These are phyloP conservation scores for Acropora tenuis DNA, from an alignment of 64 coral and sea anemone genomes.

Conservation along the genomic window DNA sequence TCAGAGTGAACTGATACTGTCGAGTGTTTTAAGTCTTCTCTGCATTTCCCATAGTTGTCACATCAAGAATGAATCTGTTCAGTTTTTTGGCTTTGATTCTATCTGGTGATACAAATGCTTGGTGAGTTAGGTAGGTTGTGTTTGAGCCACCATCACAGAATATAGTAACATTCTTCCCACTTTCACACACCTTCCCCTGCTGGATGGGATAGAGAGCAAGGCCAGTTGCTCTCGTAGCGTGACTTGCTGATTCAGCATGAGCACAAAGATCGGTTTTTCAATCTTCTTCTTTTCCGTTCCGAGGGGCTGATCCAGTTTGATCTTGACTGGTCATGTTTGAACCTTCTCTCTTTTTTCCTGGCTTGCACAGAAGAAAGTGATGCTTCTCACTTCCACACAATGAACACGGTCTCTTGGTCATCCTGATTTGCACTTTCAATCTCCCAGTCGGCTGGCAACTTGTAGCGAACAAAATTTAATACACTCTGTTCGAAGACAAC, in stretches of 20 bases:
- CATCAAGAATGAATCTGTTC: slow-evolving; percentile 50
- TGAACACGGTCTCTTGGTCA: slow-evolving; percentile 54
- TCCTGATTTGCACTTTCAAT: too few relatives aligned
- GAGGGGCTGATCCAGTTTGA: neutral
- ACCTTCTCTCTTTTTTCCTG: slow-evolving; percentile 24
- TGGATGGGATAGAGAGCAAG: slow-evolving; percentile 69
- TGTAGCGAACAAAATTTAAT: too few relatives aligned
- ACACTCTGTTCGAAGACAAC: too few relatives aligned
- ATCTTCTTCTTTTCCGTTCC: neutral
- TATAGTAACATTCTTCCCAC: slow-evolving; percentile 54
- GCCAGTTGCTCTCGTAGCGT: slow-evolving; percentile 29
- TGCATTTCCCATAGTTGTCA: slow-evolving; percentile 67
- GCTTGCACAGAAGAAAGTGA: slow-evolving; percentile 60
- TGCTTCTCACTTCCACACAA: slow-evolving; percentile 62
- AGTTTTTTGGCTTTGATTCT: slow-evolving; percentile 59
- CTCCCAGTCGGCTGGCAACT: too few relatives aligned
- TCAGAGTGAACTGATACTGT: slow-evolving; percentile 47
- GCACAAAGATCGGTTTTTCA: slow-evolving; percentile 3
- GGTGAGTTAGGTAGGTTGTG: slow-evolving; percentile 45
- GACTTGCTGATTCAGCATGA: slow-evolving; percentile 41
- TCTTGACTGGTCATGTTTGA: slow-evolving; percentile 1
- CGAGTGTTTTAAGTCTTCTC: slow-evolving; percentile 54
- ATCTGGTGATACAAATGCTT: neutral
- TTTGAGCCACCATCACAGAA: slow-evolving; percentile 56
- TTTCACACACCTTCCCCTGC: slow-evolving; percentile 59